Conservation (phyloP, 2,113 vertebrate species). For the Ameiurus melas region DNA sequence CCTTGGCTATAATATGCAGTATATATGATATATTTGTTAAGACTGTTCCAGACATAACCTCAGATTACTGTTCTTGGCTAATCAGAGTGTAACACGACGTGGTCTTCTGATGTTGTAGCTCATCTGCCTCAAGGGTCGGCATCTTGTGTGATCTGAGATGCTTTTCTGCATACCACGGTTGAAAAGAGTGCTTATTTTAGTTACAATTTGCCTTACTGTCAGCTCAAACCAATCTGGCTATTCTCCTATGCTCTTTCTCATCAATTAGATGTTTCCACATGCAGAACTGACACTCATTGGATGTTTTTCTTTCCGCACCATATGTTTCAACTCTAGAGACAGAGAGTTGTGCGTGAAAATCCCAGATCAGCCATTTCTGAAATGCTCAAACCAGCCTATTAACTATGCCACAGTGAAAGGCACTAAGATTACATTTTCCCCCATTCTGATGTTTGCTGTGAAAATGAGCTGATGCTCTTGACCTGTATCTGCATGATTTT, state of each 20-base stretch:
- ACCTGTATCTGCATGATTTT: slow-evolving; percentile 5
- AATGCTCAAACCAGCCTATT: not conserved
- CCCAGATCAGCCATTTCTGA: not conserved
- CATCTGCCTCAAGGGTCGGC: not conserved
- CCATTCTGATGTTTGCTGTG: not conserved
- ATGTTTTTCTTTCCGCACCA: not conserved
- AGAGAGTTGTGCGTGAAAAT: not conserved
- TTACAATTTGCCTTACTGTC: not conserved
- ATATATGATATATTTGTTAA: not conserved
- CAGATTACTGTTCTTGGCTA: not conserved
- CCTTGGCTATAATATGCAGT: not conserved
- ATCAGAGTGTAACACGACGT: not conserved
- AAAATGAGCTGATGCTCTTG: not conserved
- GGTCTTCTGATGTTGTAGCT: not conserved
- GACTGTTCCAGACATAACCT: not conserved
- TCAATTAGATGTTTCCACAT: not conserved
- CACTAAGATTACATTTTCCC: not conserved
- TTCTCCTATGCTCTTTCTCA: not conserved
- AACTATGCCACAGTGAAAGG: not conserved
- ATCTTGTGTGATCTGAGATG: not conserved
- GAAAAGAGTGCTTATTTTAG: not conserved
- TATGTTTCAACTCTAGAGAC: not conserved
- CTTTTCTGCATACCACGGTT: not conserved
- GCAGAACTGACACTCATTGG: not conserved
- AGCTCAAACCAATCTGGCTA: not conserved